Evolutionary conservation across 2,797 vertebrate genomes (phyloP), one percentile per base, ranked within the genome.

Genomic region (Falco concolor): DNA sequence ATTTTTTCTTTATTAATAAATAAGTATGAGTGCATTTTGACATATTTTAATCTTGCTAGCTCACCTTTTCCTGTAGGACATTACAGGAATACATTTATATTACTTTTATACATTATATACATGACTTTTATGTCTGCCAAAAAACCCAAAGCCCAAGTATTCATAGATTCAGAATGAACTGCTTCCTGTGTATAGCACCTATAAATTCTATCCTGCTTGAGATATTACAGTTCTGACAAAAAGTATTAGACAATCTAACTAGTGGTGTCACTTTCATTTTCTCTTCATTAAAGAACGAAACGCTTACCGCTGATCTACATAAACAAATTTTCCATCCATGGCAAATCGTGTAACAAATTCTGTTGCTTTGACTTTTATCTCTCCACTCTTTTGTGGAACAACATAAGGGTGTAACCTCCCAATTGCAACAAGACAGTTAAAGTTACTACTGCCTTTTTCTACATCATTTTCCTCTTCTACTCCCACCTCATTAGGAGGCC

Each of bases 321-420:
- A 99, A 96, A 99, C 99, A 97, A 99, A 99, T 97, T 99, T 99
- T 56, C 99, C 99, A 85, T 99, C 99, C 98, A 99, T 98, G 96
- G 99, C 98, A 89, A 98, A 99, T 63, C 99, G 98, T 11, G 99
- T 99, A 96, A 99, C 96, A 97, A 99, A 99, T 96, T 99, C 98
- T 13, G 98, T 98, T 88, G 99, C 98, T 97, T 99, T 99, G 90
- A 99, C 98, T 94, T 98, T 97, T 89, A 99, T 98, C 69, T 98
- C 98, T 83, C 98, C 98, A 19, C 98, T 98, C 87, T 98, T 97
- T 90, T 98, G 98, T 8, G 98, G 98, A 83, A 98, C 83, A 15
- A 97, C 88, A 50, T 98, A 98, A 64, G 98, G 98, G 84, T 99
- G 98, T 61, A 99, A 95, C 12, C 98, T 98, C 52, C 99, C 99